These are phyloP conservation scores for Micoletzkya japonica DNA, from an alignment of 2,888 invertebrate genomes.

Conservation along the genomic window DNA sequence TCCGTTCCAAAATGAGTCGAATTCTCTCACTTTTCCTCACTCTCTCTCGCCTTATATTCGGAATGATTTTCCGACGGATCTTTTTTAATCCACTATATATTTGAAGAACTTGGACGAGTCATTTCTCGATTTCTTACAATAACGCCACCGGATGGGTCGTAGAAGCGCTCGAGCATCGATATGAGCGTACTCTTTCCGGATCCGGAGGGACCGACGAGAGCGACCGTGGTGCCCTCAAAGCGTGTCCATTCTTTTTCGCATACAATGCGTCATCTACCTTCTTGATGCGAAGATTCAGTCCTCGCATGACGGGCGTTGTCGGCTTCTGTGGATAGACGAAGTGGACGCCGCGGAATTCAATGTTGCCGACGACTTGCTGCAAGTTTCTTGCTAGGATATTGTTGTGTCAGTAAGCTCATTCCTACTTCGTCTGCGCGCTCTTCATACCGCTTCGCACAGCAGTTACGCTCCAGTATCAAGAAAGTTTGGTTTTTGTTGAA, in stretches of 20 bases:
- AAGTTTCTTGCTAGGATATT: background rate
- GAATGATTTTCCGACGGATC: background rate
- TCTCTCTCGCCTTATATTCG: background rate
- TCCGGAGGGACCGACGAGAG: slow-evolving; percentile 74
- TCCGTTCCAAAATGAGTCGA: background rate
- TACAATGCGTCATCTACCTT: slow-evolving; percentile 29
- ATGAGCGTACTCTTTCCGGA: slow-evolving; percentile 87
- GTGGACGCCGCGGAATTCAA: slow-evolving; percentile 57
- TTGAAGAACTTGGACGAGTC: background rate
- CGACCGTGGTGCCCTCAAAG: slow-evolving; percentile 36
- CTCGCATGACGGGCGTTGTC: slow-evolving; percentile 45
- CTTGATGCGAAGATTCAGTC: slow-evolving; percentile 55
- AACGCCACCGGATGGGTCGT: slow-evolving; percentile 75
- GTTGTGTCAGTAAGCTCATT: background rate
- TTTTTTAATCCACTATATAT: background rate
- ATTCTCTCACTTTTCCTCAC: background rate
- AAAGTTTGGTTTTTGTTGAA: too few relatives aligned
- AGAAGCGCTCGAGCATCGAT: slow-evolving; percentile 80
- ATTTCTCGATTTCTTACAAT: slow-evolving; percentile 68
- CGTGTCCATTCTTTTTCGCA: background rate
- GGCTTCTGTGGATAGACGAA: slow-evolving; percentile 64
- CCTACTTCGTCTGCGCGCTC: background rate
- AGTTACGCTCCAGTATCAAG: too few relatives aligned
- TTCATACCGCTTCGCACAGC: too few relatives aligned
- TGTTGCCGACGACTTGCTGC: slow-evolving; percentile 52